These are phyloP conservation scores for Phalacrocorax brasilianus DNA, from an alignment of 2,113 vertebrate species.

Conservation along the genomic window DNA sequence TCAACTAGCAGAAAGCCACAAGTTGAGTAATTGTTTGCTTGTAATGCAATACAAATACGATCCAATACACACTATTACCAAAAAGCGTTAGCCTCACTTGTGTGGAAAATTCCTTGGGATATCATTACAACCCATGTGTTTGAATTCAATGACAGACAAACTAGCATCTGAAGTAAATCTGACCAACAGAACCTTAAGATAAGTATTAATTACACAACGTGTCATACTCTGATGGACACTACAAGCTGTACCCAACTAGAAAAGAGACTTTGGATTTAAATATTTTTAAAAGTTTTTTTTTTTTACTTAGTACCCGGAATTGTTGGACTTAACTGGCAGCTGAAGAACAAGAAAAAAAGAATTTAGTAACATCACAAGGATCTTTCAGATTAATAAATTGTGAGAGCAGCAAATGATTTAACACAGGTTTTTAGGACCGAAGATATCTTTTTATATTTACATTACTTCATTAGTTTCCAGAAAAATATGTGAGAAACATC, in stretches of 20 bases:
- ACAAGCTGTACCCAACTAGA: background rate
- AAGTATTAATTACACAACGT: background rate
- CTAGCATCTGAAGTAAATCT: background rate
- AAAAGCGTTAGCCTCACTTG: background rate
- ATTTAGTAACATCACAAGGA: background rate
- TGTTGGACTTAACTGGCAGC: background rate
- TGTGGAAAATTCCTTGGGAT: background rate
- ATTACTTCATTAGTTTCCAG: background rate
- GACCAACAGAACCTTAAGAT: background rate
- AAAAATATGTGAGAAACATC: background rate
- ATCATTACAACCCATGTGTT: background rate
- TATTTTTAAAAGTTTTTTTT: background rate
- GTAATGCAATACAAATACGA: background rate
- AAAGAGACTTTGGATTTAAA: background rate
- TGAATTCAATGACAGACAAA: background rate
- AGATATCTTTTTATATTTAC: background rate
- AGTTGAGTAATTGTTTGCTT: background rate
- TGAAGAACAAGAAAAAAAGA: background rate
- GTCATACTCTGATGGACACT: background rate
- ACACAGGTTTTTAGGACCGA: background rate
- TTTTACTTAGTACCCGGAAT: background rate
- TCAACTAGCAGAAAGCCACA: background rate
- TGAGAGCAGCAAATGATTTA: background rate
- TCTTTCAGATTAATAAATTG: background rate
- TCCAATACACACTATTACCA: background rate